Evolutionary conservation across 2,888 invertebrate genomes (phyloP).

Genomic region (Chrysomela aeneicollis): DNA sequence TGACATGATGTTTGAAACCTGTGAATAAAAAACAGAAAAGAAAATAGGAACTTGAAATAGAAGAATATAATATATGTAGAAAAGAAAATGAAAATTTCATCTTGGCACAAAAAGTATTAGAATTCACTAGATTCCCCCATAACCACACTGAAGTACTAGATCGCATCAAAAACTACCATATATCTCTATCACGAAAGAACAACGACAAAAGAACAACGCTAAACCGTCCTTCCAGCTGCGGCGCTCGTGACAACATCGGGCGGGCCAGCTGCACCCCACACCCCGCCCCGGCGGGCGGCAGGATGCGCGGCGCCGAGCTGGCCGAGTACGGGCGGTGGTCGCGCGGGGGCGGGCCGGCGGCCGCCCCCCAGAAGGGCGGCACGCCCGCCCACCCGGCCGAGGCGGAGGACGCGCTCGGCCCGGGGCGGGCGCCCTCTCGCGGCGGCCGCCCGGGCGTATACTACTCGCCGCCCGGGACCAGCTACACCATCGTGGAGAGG

Average conservation of each 20-base stretch:
- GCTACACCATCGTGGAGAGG: conserved; percentile 87
- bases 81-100: too few relatives aligned
- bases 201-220: too few relatives aligned
- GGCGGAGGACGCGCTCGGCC: conserved; percentile 67
- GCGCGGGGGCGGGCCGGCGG: conserved; percentile 22
- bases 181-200: too few relatives aligned
- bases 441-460: conserved; percentile 75
- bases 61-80: too few relatives aligned
- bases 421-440: too few relatives aligned
- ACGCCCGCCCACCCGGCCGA: conserved; percentile 57
- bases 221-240: conserved; percentile 54
- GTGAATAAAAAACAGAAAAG: too few relatives aligned
- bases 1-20: too few relatives aligned
- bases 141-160: too few relatives aligned
- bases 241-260: conserved; percentile 58
- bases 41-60: too few relatives aligned
- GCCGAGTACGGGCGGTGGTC: conserved; percentile 59
- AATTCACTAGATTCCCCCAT: too few relatives aligned
- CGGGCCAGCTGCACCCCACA: conserved; percentile 51
- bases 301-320: conserved; percentile 56
- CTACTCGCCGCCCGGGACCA: conserved; percentile 89
- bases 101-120: too few relatives aligned
- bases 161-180: too few relatives aligned
- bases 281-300: conserved; percentile 24
- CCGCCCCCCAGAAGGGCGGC: conserved; percentile 22